These are phyloP conservation scores for Actinopyga echinites DNA, from an alignment of 53 echinoderm and acorn worm species.

Conservation along the genomic window DNA sequence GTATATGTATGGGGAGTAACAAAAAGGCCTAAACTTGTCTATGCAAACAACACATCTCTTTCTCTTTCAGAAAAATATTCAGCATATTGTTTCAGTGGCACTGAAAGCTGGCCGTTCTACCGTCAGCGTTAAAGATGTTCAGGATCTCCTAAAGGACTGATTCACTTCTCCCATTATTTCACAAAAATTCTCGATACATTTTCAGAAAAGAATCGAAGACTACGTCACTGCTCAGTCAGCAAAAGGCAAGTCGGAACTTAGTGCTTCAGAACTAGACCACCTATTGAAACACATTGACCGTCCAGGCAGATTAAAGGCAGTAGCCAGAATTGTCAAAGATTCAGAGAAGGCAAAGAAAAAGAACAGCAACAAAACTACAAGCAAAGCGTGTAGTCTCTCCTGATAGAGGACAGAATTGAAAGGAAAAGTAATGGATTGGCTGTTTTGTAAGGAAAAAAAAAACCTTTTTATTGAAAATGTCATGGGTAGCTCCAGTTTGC, in stretches of 20 bases:
- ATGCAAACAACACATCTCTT: neutral
- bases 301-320: slow-evolving; percentile 67
- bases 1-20: no score
- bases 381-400: slow-evolving; percentile 62
- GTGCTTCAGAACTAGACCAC: slow-evolving; percentile 42
- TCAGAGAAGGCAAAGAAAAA: slow-evolving; percentile 60
- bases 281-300: slow-evolving; percentile 51
- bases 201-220: slow-evolving; percentile 59
- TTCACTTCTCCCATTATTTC: neutral
- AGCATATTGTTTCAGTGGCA: slow-evolving; percentile 57
- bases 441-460: no score
- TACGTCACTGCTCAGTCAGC: slow-evolving; percentile 35
- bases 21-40: neutral
- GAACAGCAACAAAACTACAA: slow-evolving; percentile 61
- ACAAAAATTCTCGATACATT: slow-evolving; percentile 1
- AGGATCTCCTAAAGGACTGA: slow-evolving; percentile 46
- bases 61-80: slow-evolving; percentile 58
- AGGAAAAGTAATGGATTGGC: no score
- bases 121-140: slow-evolving; percentile 42
- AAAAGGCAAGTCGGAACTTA: neutral
- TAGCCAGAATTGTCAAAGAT: slow-evolving; percentile 61
- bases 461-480: no score
- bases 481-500: no score
- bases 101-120: slow-evolving; percentile 29
- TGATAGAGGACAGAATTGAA: neutral